A percentile compares a stretch with the other conserved stretches of the same genome.
Evolutionary conservation across 2,113 vertebrate species (phyloP).

Genomic region (Cercocebus atys): DNA sequence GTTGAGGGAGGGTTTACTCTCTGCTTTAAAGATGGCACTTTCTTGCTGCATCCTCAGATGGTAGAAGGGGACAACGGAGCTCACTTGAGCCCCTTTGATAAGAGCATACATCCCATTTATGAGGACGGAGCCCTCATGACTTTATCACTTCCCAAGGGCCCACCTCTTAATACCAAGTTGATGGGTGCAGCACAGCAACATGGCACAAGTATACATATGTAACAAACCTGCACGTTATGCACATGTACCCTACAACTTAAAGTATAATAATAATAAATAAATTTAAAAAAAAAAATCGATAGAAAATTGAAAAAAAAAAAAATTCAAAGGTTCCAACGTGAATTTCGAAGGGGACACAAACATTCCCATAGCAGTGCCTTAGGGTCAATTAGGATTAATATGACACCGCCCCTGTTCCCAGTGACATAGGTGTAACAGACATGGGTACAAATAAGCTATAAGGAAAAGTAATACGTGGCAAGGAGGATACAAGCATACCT

Average conservation of each 20-base stretch:
- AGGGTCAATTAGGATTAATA: background rate
- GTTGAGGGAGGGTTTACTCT: background rate
- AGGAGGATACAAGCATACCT: background rate
- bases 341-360: background rate
- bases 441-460: background rate
- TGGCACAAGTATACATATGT: too few species aligned
- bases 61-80: background rate
- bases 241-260: too few species aligned
- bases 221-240: too few species aligned
- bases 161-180: background rate
- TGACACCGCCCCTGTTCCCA: background rate
- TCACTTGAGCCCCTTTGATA: background rate
- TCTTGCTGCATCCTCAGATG: background rate
- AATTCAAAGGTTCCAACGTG: background rate
- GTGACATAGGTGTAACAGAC: background rate
- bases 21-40: background rate
- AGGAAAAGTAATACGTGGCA: background rate
- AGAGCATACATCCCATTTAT: background rate
- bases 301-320: too few species aligned
- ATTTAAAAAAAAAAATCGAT: too few species aligned
- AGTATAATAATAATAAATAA: too few species aligned
- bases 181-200: too few species aligned
- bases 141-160: background rate
- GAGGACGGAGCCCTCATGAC: background rate
- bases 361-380: background rate